phyloP scores from a whole-genome alignment of 2,797 vertebrate genomes.

The Loris lydekkerianus region DNA sequence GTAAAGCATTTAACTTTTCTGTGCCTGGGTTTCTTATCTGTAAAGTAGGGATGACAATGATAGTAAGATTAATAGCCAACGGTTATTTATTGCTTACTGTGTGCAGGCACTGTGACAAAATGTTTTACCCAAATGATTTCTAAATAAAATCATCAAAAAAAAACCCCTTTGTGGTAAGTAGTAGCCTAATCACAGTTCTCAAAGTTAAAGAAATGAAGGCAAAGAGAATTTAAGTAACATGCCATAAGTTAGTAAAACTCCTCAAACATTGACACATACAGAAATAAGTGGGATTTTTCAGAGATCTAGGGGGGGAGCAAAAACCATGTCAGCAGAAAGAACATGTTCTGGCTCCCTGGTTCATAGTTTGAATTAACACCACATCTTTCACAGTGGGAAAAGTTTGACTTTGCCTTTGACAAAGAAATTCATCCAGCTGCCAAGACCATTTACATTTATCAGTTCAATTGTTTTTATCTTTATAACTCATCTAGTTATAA shows the following conservation, averaged over 20 bases:
- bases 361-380: neutral
- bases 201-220: neutral
- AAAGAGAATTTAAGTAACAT: neutral
- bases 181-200: neutral
- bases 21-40: neutral
- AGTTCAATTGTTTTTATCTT: neutral
- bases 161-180: neutral
- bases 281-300: neutral
- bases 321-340: neutral
- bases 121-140: neutral
- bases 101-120: neutral
- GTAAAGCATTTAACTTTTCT: neutral
- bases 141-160: slow-evolving; percentile 25
- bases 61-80: neutral
- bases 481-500: neutral
- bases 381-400: neutral
- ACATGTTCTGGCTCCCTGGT: neutral
- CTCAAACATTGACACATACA: neutral
- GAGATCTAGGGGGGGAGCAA: neutral
- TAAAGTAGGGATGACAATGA: neutral
- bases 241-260: neutral
- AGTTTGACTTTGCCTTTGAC: neutral
- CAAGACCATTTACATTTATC: too few relatives aligned
- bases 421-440: neutral
- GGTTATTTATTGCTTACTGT: neutral